These are phyloP conservation scores for Resseliella maxima DNA, from an alignment of 2,888 invertebrate genomes.

Conservation along the genomic window DNA sequence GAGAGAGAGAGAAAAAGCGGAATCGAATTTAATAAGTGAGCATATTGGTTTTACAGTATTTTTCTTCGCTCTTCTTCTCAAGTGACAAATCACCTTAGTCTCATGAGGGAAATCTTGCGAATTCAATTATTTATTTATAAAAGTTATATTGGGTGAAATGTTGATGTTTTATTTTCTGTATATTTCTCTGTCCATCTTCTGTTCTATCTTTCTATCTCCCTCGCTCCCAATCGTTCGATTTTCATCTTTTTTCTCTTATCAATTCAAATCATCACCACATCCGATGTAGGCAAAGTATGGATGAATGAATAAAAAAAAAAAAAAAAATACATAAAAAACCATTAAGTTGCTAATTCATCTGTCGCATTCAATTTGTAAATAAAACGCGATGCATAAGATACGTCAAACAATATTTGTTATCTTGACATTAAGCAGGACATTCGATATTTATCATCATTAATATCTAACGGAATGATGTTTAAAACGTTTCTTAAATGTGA, in stretches of 20 bases:
- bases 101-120: background rate
- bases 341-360: background rate
- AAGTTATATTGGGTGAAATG: background rate
- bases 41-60: background rate
- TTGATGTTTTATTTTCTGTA: background rate
- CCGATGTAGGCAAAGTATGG: background rate
- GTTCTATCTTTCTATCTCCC: too few relatives aligned
- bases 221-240: background rate
- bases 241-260: background rate
- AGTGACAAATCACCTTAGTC: background rate
- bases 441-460: conserved; percentile 15
- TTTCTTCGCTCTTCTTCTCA: background rate
- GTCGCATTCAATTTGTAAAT: conserved; percentile 19
- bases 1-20: background rate
- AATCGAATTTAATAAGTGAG: background rate
- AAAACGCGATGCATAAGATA: background rate
- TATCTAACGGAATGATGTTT: background rate
- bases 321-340: background rate
- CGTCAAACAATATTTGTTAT: conserved; percentile 2
- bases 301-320: background rate
- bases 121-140: conserved; percentile 1
- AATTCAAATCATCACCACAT: background rate
- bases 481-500: background rate
- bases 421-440: background rate
- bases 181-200: background rate